Percentiles rank a stretch among this genome's conserved stretches.
Evolutionary conservation across 2,113 vertebrate genomes (phyloP).

Genomic region (Catharus fuscescens): DNA sequence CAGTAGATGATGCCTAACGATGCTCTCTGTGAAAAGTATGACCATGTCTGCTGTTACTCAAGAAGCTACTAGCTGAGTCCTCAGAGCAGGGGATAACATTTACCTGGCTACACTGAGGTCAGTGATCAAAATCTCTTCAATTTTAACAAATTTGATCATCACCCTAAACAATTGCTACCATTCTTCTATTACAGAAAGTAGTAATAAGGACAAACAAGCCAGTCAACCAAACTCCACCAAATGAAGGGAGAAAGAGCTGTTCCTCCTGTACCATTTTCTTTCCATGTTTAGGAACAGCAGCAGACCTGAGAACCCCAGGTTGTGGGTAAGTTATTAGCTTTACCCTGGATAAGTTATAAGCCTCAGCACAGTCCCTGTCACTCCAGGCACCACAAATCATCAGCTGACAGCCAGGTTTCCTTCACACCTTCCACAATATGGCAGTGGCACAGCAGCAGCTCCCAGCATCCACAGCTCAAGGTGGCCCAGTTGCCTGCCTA

Average conservation of each 20-base stretch:
- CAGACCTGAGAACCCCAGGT: background rate
- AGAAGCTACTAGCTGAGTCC: background rate
- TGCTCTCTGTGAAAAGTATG: background rate
- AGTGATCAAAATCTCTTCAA: background rate
- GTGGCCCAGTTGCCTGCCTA: accelerated
- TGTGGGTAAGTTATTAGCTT: background rate
- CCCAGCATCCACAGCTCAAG: accelerated
- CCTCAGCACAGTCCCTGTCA: background rate
- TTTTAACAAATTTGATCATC: background rate
- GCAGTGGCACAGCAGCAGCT: background rate
- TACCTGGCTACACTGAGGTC: background rate
- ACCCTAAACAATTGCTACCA: background rate
- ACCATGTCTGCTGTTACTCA: background rate
- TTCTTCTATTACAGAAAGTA: background rate
- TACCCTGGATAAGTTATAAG: background rate
- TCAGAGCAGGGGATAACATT: background rate
- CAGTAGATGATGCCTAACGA: background rate
- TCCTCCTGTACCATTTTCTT: background rate
- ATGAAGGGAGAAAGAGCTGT: accelerated
- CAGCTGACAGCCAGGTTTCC: background rate
- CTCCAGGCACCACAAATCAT: background rate
- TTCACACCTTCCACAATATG: accelerated
- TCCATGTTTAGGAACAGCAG: background rate
- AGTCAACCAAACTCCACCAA: background rate
- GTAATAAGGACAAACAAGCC: background rate